phyloP scores from a whole-genome alignment of 2,888 invertebrate species.

The Microctonus aethiopoides region DNA sequence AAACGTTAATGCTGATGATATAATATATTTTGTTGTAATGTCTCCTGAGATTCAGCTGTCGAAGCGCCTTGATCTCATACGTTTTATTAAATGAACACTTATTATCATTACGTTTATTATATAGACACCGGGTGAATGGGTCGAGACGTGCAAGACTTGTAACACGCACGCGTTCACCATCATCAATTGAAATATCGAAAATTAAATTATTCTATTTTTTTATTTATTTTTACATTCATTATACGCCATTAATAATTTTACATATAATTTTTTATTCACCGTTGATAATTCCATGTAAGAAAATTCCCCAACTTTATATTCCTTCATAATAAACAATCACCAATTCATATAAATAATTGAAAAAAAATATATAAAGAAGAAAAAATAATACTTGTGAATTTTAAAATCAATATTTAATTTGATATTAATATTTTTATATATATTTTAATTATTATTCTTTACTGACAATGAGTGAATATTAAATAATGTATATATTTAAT shows the following conservation, averaged over 20 bases:
- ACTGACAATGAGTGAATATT: neutral
- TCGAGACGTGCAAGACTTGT: constrained; percentile 14
- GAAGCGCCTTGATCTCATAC: neutral
- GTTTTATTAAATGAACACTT: constrained; percentile 49
- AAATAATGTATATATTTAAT: neutral
- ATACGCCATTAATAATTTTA: no score
- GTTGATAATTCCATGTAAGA: no score
- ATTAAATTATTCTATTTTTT: neutral
- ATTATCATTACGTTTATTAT: constrained; percentile 52
- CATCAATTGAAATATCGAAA: constrained; percentile 3
- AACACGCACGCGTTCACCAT: neutral
- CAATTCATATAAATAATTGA: no score
- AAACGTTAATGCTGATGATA: neutral
- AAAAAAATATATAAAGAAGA: neutral
- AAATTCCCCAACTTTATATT: no score
- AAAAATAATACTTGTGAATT: no score
- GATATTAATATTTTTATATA: no score
- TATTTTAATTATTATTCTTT: no score
- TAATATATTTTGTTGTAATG: neutral
- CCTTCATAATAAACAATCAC: no score
- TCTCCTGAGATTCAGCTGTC: neutral
- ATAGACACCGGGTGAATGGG: constrained; percentile 25
- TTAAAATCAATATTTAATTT: no score
- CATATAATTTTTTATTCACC: no score
- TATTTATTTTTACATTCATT: neutral